Percentiles rank a stretch among this genome's conserved stretches.
These are phyloP conservation scores for Arbacia lixula DNA, from an alignment of 53 echinoderm and acorn worm species.

Conservation along the genomic window DNA sequence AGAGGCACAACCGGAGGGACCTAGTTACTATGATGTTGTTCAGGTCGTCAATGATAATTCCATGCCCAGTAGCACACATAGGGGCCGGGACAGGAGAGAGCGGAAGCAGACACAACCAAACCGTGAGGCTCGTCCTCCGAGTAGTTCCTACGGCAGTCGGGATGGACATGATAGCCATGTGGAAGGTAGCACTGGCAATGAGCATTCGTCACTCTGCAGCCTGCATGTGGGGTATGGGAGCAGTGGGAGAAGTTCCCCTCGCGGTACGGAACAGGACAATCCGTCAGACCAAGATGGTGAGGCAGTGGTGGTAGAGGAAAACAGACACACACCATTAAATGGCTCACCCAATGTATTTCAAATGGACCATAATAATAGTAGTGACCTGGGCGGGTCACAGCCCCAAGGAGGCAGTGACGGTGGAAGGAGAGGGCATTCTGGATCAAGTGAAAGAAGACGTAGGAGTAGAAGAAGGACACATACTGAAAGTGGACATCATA, in stretches of 20 bases:
- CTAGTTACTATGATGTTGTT: too few relatives aligned
- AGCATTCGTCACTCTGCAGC: constrained; percentile 36
- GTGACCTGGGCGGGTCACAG: not conserved
- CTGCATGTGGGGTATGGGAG: constrained; percentile 30
- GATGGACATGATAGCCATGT: too few relatives aligned
- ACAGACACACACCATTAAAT: too few relatives aligned
- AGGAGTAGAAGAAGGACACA: not conserved
- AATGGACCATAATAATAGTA: not conserved
- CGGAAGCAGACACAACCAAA: not conserved
- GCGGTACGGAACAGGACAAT: not conserved
- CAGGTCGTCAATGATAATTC: not conserved
- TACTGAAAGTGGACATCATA: constrained; percentile 11
- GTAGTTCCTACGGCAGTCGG: not conserved
- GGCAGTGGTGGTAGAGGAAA: not conserved
- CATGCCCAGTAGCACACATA: constrained; percentile 14
- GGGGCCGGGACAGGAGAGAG: constrained; percentile 7
- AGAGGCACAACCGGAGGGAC: too few relatives aligned
- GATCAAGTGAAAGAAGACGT: not conserved
- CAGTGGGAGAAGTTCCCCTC: constrained; percentile 10
- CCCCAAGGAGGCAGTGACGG: not conserved
- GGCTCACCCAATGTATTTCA: not conserved
- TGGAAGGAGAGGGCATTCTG: constrained; percentile 3
- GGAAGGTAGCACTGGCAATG: not conserved
- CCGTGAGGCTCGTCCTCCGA: not conserved
- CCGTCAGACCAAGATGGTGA: not conserved